Evolutionary conservation across 2,113 vertebrate species (phyloP).

Genomic region (Triplophysa dalaica): DNA sequence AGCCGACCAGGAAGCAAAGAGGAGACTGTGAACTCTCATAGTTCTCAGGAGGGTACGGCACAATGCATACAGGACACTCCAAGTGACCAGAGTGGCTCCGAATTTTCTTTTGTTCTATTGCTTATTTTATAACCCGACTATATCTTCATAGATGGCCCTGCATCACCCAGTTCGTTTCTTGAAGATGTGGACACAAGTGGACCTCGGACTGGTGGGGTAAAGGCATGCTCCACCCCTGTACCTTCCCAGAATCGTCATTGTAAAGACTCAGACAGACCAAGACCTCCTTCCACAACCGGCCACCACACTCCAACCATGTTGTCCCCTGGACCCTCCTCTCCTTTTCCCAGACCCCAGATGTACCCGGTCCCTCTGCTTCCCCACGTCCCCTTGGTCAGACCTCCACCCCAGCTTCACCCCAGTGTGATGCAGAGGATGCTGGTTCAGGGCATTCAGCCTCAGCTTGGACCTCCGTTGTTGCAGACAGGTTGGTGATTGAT

Average conservation of each 20-base stretch:
- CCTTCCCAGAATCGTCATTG: slow-evolving; percentile 73
- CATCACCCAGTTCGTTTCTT: slow-evolving; percentile 73
- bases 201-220: slow-evolving; percentile 76
- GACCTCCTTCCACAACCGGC: slow-evolving; percentile 76
- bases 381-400: slow-evolving; percentile 89
- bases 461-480: slow-evolving; percentile 83
- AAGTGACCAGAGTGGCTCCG: background rate
- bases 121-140: background rate
- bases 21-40: slow-evolving; percentile 73
- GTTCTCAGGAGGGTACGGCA: slow-evolving; percentile 81
- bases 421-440: slow-evolving; percentile 93
- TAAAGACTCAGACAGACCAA: slow-evolving; percentile 88
- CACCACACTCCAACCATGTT: slow-evolving; percentile 83
- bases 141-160: slow-evolving; percentile 56
- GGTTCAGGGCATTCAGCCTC: slow-evolving; percentile 89
- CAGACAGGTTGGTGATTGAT: slow-evolving; percentile 81
- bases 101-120: slow-evolving; percentile 1
- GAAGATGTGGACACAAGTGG: slow-evolving; percentile 77
- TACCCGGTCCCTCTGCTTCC: slow-evolving; percentile 92
- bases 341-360: slow-evolving; percentile 84
- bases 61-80: background rate
- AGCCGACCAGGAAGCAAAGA: slow-evolving; percentile 82
- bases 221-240: slow-evolving; percentile 75
- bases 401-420: slow-evolving; percentile 86
- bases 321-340: slow-evolving; percentile 81